phyloP scores from a whole-genome alignment of 2,113 vertebrate genomes.

The Pithys albifrons region DNA sequence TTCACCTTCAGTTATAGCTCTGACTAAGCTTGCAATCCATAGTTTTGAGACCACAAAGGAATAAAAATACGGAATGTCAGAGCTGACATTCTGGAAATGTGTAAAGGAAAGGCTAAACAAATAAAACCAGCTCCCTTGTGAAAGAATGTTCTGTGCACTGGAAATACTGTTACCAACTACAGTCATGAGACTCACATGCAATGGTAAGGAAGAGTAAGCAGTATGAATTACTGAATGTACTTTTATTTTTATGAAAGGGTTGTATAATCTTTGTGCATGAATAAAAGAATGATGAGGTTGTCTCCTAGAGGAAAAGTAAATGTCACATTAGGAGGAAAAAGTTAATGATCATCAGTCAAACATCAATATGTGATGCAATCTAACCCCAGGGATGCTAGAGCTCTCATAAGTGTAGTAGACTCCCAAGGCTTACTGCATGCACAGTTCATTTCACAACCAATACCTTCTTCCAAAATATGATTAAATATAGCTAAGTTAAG shows the following conservation, averaged over 20 bases:
- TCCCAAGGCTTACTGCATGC: background rate
- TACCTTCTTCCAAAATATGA: background rate
- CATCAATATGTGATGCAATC: background rate
- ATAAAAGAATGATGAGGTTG: background rate
- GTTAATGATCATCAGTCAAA: background rate
- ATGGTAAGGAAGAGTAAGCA: background rate
- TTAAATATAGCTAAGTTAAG: slow-evolving; percentile 1
- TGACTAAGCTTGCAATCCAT: background rate
- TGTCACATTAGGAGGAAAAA: background rate
- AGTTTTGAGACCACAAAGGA: slow-evolving; percentile 22
- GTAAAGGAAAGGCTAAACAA: slow-evolving; percentile 37
- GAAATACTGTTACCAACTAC: background rate
- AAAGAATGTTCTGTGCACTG: background rate
- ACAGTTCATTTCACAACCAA: background rate
- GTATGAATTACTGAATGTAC: background rate
- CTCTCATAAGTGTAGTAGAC: background rate
- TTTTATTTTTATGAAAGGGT: background rate
- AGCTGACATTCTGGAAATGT: background rate
- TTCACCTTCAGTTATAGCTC: slow-evolving; percentile 28
- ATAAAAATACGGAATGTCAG: background rate
- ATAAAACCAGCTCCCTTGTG: background rate
- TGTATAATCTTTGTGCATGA: background rate
- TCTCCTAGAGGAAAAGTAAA: background rate
- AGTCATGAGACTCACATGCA: background rate
- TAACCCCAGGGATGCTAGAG: background rate